Evolutionary conservation across 2,888 invertebrate genomes (phyloP).

Genomic region (Ectobius pallidus): DNA sequence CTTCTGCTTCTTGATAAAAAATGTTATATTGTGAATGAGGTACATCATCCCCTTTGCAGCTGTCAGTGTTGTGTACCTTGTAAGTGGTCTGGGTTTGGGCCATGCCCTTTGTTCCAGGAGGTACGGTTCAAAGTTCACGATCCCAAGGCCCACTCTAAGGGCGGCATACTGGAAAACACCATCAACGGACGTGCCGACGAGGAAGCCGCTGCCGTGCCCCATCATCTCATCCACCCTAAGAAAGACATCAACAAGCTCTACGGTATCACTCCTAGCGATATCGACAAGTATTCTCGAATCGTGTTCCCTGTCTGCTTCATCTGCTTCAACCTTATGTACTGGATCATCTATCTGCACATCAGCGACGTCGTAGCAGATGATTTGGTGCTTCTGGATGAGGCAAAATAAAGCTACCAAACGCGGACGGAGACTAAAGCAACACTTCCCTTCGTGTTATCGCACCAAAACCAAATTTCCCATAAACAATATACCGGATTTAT

Average conservation of each 20-base stretch:
- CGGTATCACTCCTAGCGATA: slow-evolving; percentile 94
- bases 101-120: slow-evolving; percentile 71
- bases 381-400: slow-evolving; percentile 79
- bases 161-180: slow-evolving; percentile 88
- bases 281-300: slow-evolving; percentile 98
- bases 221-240: slow-evolving; percentile 83
- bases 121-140: slow-evolving; percentile 95
- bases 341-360: slow-evolving; percentile 96
- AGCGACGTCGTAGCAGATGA: slow-evolving; percentile 95
- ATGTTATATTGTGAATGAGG: too few relatives aligned
- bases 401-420: slow-evolving; percentile 56
- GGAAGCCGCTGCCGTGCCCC: slow-evolving; percentile 67
- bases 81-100: slow-evolving; percentile 54
- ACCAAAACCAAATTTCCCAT: too few relatives aligned
- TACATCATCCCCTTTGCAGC: too few relatives aligned
- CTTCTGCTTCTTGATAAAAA: too few relatives aligned
- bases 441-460: too few relatives aligned
- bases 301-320: slow-evolving; percentile 98
- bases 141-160: slow-evolving; percentile 92
- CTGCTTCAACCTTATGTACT: slow-evolving; percentile 98
- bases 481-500: too few relatives aligned
- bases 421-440: too few relatives aligned
- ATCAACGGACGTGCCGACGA: slow-evolving; percentile 79
- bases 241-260: slow-evolving; percentile 86
- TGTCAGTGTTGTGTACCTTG: slow-evolving; percentile 54